Percentiles rank a stretch among this genome's conserved stretches.
phyloP scores from a whole-genome alignment of 1,140 invertebrate species.

The Papilio polytes region DNA sequence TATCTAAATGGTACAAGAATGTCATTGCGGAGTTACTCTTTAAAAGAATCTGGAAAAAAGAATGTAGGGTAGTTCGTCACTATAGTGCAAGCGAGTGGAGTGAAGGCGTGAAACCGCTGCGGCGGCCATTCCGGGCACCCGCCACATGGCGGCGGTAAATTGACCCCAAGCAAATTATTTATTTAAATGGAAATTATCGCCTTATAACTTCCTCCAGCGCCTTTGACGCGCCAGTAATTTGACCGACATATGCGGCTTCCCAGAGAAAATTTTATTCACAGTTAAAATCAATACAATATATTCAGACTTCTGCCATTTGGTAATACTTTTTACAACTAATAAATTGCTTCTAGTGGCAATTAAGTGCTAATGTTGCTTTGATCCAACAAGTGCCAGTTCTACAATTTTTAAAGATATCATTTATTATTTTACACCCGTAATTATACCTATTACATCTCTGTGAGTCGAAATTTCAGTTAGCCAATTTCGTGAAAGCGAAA shows the following conservation, averaged over 20 bases:
- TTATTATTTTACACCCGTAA: no score
- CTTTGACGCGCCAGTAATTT: slow-evolving; percentile 67
- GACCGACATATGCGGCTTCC: slow-evolving; percentile 60
- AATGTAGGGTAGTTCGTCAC: no score
- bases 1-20: no score
- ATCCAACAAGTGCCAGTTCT: no score
- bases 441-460: no score
- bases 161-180: slow-evolving; percentile 77
- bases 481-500: neutral
- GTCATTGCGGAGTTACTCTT: neutral
- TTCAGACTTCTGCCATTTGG: neutral
- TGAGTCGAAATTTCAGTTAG: no score
- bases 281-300: slow-evolving; percentile 45
- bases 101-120: slow-evolving; percentile 44
- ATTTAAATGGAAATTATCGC: slow-evolving; percentile 81
- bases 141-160: slow-evolving; percentile 74
- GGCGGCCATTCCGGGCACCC: slow-evolving; percentile 63
- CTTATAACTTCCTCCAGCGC: slow-evolving; percentile 60
- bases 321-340: no score
- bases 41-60: slow-evolving; percentile 6
- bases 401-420: no score
- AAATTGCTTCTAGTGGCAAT: no score
- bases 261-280: slow-evolving; percentile 53
- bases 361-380: no score
- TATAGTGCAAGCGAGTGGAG: no score